Evolutionary conservation across 2,797 vertebrate genomes (phyloP).

Genomic region (Onychomys arenicola): DNA sequence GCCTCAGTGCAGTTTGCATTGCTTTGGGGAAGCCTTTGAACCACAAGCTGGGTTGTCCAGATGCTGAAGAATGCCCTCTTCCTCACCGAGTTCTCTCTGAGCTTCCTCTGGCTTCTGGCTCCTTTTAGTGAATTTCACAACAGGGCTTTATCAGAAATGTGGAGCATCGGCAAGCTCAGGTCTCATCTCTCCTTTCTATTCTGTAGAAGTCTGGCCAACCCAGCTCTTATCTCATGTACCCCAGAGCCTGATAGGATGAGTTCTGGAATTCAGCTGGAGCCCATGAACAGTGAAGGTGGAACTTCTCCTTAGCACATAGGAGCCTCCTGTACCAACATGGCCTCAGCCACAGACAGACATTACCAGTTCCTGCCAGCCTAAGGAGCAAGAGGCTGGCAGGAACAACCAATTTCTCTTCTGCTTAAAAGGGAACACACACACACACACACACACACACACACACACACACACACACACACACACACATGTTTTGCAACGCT

Average conservation of each 20-base stretch:
- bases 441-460: neutral
- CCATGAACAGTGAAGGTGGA: neutral
- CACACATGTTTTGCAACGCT: neutral
- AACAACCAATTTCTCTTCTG: slow-evolving; percentile 24
- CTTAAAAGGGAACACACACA: neutral
- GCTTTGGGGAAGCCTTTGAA: slow-evolving; percentile 73
- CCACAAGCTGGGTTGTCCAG: slow-evolving; percentile 20
- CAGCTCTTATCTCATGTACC: neutral
- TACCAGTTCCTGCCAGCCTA: slow-evolving; percentile 59
- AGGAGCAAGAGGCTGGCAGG: slow-evolving; percentile 71
- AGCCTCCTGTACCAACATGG: neutral
- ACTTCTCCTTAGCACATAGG: neutral
- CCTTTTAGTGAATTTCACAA: neutral
- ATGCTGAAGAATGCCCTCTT: neutral
- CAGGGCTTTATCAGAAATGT: neutral
- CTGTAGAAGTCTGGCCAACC: neutral
- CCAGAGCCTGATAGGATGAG: neutral
- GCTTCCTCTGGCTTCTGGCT: slow-evolving; percentile 11
- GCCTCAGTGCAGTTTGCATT: neutral
- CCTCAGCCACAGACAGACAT: neutral
- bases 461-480: neutral
- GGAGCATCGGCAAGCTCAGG: neutral
- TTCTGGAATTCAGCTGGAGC: neutral
- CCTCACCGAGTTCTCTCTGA: neutral
- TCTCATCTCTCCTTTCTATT: slow-evolving; percentile 11